Conservation (phyloP, 2,113 vertebrate species). For the Calyptomena viridis region DNA sequence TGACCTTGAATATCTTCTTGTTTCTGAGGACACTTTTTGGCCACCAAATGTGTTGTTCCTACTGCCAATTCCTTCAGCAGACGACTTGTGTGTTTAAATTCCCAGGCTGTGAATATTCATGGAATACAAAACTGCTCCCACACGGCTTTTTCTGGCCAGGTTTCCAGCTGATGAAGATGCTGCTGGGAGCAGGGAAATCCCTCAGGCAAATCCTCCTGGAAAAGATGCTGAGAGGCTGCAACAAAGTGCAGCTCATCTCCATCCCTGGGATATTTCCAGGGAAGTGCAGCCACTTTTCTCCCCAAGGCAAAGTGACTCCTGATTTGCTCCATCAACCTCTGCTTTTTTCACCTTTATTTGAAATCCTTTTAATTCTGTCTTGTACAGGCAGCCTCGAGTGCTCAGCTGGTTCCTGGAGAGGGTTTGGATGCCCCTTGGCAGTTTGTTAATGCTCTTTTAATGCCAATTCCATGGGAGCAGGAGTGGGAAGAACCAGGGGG, state of each 20-base stretch:
- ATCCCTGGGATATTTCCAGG: background rate
- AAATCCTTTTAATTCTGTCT: background rate
- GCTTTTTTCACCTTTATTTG: background rate
- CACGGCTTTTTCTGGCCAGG: background rate
- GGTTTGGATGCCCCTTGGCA: background rate
- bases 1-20: background rate
- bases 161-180: background rate
- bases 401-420: background rate
- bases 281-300: background rate
- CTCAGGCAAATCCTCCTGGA: background rate
- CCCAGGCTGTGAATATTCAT: background rate
- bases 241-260: background rate
- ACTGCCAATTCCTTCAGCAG: background rate
- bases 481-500: background rate
- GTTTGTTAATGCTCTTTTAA: slow-evolving; percentile 5
- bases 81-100: background rate
- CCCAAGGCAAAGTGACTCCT: background rate
- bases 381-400: background rate
- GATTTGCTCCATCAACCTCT: background rate
- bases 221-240: background rate
- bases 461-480: background rate
- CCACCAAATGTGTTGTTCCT: background rate
- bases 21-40: background rate
- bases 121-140: background rate
- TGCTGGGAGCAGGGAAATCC: background rate